Evolutionary conservation across 2,113 vertebrate species (phyloP).

Genomic region (Lipotes vexillifer): DNA sequence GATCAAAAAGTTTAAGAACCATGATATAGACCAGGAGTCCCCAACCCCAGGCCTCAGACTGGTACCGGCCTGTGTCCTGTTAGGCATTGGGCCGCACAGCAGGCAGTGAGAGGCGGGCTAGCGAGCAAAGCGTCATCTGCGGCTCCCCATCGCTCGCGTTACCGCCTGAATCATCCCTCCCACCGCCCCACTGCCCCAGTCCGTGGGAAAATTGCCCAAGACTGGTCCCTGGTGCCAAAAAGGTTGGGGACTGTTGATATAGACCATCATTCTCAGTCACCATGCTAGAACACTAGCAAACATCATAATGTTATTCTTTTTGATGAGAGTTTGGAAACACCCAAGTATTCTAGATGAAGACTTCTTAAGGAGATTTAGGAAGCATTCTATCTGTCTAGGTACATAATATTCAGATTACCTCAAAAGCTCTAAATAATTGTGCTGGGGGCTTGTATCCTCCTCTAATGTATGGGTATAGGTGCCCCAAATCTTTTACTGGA

Average conservation of each 20-base stretch:
- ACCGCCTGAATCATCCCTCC: too few species aligned
- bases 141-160: too few species aligned
- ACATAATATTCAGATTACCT: not conserved
- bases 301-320: not conserved
- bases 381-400: not conserved
- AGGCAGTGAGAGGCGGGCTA: too few species aligned
- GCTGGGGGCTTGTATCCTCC: not conserved
- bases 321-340: not conserved
- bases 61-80: too few species aligned
- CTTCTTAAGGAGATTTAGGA: not conserved
- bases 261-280: not conserved
- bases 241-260: too few species aligned
- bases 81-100: too few species aligned
- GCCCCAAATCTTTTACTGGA: not conserved
- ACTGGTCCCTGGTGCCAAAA: too few species aligned
- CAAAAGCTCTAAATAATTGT: not conserved
- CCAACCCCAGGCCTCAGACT: rapidly evolving
- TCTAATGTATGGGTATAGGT: not conserved
- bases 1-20: not conserved
- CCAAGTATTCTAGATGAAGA: not conserved
- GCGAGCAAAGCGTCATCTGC: too few species aligned
- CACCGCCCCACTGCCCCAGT: too few species aligned
- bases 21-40: too few species aligned
- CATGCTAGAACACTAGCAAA: not conserved
- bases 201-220: too few species aligned